phyloP scores from a whole-genome alignment of 2,797 vertebrate genomes.

The Kryptolebias ocellatus region DNA sequence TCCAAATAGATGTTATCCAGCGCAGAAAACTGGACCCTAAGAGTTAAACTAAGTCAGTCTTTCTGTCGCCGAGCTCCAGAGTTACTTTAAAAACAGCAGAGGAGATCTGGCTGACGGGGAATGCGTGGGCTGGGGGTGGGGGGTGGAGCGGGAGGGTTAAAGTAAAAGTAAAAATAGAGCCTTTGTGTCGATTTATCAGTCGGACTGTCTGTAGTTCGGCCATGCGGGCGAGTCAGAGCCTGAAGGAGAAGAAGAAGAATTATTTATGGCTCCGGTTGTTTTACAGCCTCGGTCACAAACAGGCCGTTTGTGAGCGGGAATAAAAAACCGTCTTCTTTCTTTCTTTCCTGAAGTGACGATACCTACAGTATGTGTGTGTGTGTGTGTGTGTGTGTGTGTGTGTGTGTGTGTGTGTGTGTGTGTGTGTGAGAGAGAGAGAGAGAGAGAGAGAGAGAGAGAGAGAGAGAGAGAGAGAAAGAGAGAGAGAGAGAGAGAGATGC shows the following conservation, averaged over 20 bases:
- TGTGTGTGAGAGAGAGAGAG: too few relatives aligned
- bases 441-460: too few relatives aligned
- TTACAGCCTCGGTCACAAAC: constrained; percentile 73
- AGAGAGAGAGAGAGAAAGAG: too few relatives aligned
- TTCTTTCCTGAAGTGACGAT: too few relatives aligned
- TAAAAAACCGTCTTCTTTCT: not conserved
- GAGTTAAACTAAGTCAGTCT: too few relatives aligned
- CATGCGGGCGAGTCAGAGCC: constrained; percentile 56
- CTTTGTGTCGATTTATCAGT: constrained; percentile 68
- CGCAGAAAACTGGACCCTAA: not conserved
- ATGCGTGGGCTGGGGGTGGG: constrained; percentile 1
- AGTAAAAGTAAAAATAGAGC: constrained; percentile 71
- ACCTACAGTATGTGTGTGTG: too few relatives aligned
- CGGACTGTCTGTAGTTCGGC: constrained; percentile 51
- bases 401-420: too few relatives aligned
- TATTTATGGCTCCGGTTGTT: constrained; percentile 71
- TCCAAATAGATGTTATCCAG: not conserved
- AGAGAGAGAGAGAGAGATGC: too few relatives aligned
- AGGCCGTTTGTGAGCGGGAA: constrained; percentile 48
- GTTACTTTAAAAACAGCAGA: constrained; percentile 17
- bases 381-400: too few relatives aligned
- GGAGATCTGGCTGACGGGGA: not conserved
- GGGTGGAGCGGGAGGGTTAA: constrained; percentile 22
- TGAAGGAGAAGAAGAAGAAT: constrained; percentile 35
- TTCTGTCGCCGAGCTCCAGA: too few relatives aligned